These are phyloP conservation scores for Latheticus oryzae DNA, from an alignment of 2,888 invertebrate species.

Conservation along the genomic window DNA sequence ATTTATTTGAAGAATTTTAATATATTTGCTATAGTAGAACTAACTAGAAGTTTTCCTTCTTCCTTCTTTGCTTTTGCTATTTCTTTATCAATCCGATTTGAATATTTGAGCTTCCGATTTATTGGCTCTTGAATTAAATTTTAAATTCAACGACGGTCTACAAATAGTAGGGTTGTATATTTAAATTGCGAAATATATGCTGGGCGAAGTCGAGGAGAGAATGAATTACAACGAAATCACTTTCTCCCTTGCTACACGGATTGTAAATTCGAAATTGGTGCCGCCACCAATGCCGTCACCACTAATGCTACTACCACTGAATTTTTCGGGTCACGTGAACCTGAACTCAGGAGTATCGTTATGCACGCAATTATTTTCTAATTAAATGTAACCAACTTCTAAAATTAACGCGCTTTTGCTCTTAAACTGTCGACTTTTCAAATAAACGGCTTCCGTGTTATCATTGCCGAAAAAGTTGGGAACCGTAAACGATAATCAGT, in stretches of 20 bases:
- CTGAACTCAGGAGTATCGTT: slow-evolving; percentile 8
- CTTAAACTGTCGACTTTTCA: too few species aligned
- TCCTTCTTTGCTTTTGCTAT: slow-evolving; percentile 26
- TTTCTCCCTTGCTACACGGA: slow-evolving; percentile 32
- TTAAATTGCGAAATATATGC: slow-evolving; percentile 48
- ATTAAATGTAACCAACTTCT: slow-evolving; percentile 42
- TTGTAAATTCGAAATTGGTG: slow-evolving; percentile 39
- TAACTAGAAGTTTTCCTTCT: not conserved
- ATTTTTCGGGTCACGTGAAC: slow-evolving; percentile 30
- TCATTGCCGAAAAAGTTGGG: too few species aligned
- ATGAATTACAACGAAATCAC: slow-evolving; percentile 51
- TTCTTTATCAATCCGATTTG: slow-evolving; percentile 51
- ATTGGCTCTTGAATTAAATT: slow-evolving; percentile 56
- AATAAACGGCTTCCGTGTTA: too few species aligned
- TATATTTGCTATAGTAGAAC: not conserved
- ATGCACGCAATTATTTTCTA: slow-evolving; percentile 40
- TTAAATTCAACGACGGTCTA: slow-evolving; percentile 56
- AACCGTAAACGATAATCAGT: too few species aligned
- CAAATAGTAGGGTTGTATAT: slow-evolving; percentile 49
- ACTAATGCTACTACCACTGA: slow-evolving; percentile 9
- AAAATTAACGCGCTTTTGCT: too few species aligned
- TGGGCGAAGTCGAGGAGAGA: slow-evolving; percentile 41
- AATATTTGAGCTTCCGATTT: slow-evolving; percentile 54
- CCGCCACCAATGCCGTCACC: slow-evolving; percentile 7
- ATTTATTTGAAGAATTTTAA: slow-evolving; percentile 6